These are phyloP conservation scores for Pangasius krempfi DNA, from an alignment of 2,797 vertebrate species.

Conservation along the genomic window DNA sequence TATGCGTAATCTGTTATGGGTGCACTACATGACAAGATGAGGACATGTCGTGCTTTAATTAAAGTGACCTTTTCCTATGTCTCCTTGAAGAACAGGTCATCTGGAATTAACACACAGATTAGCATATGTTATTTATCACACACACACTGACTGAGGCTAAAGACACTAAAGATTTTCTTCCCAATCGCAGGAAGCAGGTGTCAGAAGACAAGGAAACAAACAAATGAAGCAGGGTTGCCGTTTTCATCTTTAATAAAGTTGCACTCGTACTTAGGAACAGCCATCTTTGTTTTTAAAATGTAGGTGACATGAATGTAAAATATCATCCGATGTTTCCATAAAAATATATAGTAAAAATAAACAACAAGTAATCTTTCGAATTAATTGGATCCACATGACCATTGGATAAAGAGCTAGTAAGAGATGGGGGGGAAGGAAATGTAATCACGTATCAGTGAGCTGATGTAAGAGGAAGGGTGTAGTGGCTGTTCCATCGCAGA, in stretches of 20 bases:
- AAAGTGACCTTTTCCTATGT: slow-evolving; percentile 72
- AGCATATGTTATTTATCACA: slow-evolving; percentile 67
- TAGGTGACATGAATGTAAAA: slow-evolving; percentile 70
- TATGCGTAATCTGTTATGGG: slow-evolving; percentile 74
- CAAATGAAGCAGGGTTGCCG: not conserved
- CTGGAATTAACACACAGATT: slow-evolving; percentile 71
- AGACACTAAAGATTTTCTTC: slow-evolving; percentile 6
- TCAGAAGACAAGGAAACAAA: not conserved
- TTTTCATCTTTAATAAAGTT: not conserved
- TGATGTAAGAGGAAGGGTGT: not conserved
- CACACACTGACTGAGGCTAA: slow-evolving; percentile 48
- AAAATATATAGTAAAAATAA: slow-evolving; percentile 72
- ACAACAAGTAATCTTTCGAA: slow-evolving; percentile 63
- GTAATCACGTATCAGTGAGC: slow-evolving; percentile 9
- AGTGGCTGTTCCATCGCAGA: slow-evolving; percentile 35
- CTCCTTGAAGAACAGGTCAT: slow-evolving; percentile 72
- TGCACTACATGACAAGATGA: slow-evolving; percentile 66
- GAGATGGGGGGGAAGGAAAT: slow-evolving; percentile 16
- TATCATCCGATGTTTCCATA: slow-evolving; percentile 70
- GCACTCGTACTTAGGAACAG: slow-evolving; percentile 63
- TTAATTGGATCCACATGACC: slow-evolving; percentile 55
- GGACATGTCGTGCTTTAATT: slow-evolving; percentile 75
- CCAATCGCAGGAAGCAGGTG: not conserved
- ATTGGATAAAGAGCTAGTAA: slow-evolving; percentile 47
- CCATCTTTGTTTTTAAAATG: slow-evolving; percentile 74